Evolutionary conservation across 1,140 invertebrate genomes (phyloP).

Genomic region (Zaprionus tsacasi): DNA sequence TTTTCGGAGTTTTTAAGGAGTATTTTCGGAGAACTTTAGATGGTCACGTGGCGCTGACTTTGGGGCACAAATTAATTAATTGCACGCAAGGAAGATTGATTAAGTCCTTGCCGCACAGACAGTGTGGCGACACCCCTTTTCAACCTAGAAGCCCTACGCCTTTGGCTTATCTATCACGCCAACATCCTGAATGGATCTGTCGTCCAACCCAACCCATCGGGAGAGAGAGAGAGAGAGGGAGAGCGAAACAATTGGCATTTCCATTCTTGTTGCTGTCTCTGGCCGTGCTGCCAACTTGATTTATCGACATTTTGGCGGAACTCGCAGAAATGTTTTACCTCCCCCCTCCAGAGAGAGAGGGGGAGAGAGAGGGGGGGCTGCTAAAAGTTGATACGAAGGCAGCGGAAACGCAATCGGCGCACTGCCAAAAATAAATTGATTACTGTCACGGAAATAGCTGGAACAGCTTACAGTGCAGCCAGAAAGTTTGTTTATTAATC

Average conservation of each 20-base stretch:
- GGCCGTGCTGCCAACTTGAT: conserved; percentile 56
- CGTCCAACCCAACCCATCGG: not conserved
- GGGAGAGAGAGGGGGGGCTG: conserved; percentile 7
- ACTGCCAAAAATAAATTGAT: conserved; percentile 84
- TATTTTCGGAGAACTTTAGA: not conserved
- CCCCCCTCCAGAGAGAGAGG: too few relatives aligned
- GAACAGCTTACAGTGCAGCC: conserved; percentile 35
- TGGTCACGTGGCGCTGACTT: conserved; percentile 59
- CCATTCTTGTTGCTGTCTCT: conserved; percentile 30
- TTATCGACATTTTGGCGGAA: conserved; percentile 79
- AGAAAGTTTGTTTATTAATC: conserved; percentile 76
- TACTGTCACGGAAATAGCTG: conserved; percentile 83
- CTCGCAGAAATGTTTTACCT: conserved; percentile 56
- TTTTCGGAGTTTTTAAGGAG: too few relatives aligned
- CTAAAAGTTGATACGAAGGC: conserved; percentile 48
- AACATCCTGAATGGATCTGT: conserved; percentile 47
- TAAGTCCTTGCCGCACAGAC: conserved; percentile 38
- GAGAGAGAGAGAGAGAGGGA: too few relatives aligned
- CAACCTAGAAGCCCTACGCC: conserved; percentile 54
- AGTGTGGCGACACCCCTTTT: conserved; percentile 13
- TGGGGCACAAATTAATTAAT: conserved; percentile 75
- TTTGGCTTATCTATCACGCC: conserved; percentile 77
- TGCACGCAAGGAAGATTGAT: conserved; percentile 69
- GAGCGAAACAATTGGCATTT: conserved; percentile 2
- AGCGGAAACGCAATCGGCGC: conserved; percentile 75